Evolutionary conservation across 2,888 invertebrate genomes (phyloP).

Genomic region (Electrophaes corylata): DNA sequence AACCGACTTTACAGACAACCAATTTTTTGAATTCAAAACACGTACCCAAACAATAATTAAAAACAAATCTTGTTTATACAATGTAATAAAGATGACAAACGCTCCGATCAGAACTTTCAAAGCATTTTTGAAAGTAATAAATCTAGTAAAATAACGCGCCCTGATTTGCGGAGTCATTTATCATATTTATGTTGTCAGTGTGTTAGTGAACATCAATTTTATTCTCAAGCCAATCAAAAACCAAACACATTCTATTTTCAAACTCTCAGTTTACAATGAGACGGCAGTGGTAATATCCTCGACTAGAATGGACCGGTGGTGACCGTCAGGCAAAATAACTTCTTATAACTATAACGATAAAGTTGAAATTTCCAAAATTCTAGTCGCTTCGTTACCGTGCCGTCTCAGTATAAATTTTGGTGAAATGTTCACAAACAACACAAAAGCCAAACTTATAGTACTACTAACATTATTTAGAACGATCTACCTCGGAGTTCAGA

Average conservation of each 20-base stretch:
- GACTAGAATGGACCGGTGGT: not conserved
- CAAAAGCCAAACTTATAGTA: conserved; percentile 27
- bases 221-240: conserved; percentile 28
- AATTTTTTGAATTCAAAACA: conserved; percentile 19
- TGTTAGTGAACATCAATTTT: conserved; percentile 38
- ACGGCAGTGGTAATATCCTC: not conserved
- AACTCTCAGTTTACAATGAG: not conserved
- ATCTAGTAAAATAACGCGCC: not conserved
- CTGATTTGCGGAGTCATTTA: conserved; percentile 2
- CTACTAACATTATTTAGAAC: not conserved
- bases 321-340: not conserved
- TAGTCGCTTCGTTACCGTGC: not conserved
- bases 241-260: conserved; percentile 25
- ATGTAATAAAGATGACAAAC: conserved; percentile 17
- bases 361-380: not conserved
- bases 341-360: not conserved
- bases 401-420: not conserved
- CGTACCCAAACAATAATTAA: conserved; percentile 27
- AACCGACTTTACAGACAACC: too few relatives aligned
- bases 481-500: too few relatives aligned
- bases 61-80: conserved; percentile 10
- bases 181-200: conserved; percentile 19
- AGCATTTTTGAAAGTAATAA: not conserved
- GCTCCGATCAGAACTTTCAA: not conserved
- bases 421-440: conserved; percentile 44